These are phyloP conservation scores for Cataglyphis albicans DNA, from an alignment of 2,888 invertebrate species.

Conservation along the genomic window DNA sequence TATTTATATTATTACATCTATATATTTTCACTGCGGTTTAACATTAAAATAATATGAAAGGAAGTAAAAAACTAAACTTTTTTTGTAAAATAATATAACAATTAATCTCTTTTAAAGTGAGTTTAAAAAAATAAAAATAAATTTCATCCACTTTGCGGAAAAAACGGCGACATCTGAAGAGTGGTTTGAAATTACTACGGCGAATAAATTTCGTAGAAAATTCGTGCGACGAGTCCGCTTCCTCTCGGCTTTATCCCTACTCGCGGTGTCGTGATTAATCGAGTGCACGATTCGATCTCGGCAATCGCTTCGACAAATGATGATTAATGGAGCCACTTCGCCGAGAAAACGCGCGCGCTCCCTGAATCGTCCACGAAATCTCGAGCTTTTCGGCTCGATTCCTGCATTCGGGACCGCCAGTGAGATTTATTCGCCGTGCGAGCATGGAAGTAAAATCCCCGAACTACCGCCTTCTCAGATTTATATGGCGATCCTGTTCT, in stretches of 20 bases:
- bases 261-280: slow-evolving; percentile 72
- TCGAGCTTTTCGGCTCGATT: slow-evolving; percentile 56
- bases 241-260: slow-evolving; percentile 63
- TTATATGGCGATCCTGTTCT: slow-evolving; percentile 53
- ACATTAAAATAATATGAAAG: not conserved
- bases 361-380: slow-evolving; percentile 66
- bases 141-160: slow-evolving; percentile 20
- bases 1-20: slow-evolving; percentile 16
- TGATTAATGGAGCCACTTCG: slow-evolving; percentile 75
- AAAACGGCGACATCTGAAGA: slow-evolving; percentile 44
- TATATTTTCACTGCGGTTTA: not conserved
- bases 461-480: slow-evolving; percentile 38
- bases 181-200: slow-evolving; percentile 32
- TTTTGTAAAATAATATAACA: slow-evolving; percentile 27
- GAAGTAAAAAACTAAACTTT: slow-evolving; percentile 28
- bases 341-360: slow-evolving; percentile 54
- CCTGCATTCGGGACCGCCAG: slow-evolving; percentile 45
- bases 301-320: slow-evolving; percentile 75
- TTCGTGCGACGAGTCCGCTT: slow-evolving; percentile 44
- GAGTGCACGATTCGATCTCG: slow-evolving; percentile 71
- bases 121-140: slow-evolving; percentile 46
- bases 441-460: slow-evolving; percentile 51
- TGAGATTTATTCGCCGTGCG: slow-evolving; percentile 54
- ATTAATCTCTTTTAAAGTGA: slow-evolving; percentile 31
- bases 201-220: slow-evolving; percentile 53